Percentiles rank a stretch among this genome's conserved stretches.
These are phyloP conservation scores for Pagetopsis macropterus DNA, from an alignment of 2,797 vertebrate genomes.

Conservation along the genomic window DNA sequence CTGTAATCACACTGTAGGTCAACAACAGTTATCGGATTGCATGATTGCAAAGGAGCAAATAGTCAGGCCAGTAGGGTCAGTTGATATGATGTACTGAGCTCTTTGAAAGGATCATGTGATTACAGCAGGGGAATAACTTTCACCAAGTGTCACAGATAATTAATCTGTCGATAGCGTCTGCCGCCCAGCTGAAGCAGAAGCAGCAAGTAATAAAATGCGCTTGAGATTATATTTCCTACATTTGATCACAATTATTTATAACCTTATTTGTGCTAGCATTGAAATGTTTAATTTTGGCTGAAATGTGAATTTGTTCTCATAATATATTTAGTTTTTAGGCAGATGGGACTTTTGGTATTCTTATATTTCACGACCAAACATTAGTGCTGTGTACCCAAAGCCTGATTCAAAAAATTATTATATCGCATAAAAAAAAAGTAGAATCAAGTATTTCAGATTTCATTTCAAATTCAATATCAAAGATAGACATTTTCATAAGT, in stretches of 20 bases:
- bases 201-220: background rate
- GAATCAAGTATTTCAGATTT: no score
- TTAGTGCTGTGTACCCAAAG: no score
- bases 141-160: slow-evolving; percentile 12
- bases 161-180: background rate
- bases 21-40: slow-evolving; percentile 16
- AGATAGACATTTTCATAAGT: no score
- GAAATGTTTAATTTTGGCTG: no score
- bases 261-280: no score
- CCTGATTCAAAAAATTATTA: no score
- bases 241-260: background rate
- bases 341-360: no score
- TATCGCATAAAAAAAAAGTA: no score
- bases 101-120: background rate
- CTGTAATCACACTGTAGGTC: slow-evolving; percentile 17
- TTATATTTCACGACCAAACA: no score
- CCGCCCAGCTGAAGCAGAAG: background rate
- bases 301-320: no score
- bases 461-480: no score
- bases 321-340: no score
- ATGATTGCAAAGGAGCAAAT: slow-evolving; percentile 17
- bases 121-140: background rate
- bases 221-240: background rate
- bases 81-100: background rate
- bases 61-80: slow-evolving; percentile 2